Evolutionary conservation across 2,797 vertebrate genomes (phyloP), one percentile per base, ranked within the genome.

Genomic region (Schizopygopsis malacanthus): DNA sequence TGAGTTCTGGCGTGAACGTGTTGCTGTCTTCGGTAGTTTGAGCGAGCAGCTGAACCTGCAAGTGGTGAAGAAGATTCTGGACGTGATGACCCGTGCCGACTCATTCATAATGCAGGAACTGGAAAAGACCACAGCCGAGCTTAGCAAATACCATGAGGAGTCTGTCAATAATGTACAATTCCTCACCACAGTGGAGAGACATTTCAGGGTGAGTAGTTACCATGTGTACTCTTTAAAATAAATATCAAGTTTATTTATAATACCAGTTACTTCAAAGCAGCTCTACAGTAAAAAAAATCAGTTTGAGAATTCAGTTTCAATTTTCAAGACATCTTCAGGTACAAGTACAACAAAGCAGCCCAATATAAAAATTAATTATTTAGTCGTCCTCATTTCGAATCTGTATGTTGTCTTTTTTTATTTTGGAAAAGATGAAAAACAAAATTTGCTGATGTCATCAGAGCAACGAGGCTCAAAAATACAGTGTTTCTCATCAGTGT

Each of bases 1-100:
- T 16, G 93, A 95, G 39, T 94, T 97, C 84, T 99, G 98, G 98
- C 91, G 94, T 81, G 97, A 97, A 82, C 95, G 96, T 45, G 92
- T 93, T 0, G 93, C 95, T 11, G 90, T 93, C 16, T 89, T 99
- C 47, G 95, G 93, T 11, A 94, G 95, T 7, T 93, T 99, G 75
- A 91, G 86, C 0, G 96, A 97, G 61, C 96, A 99, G 85, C 94
- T 96, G 1, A 96, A 96, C 83, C 93, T 96, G 28, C 96, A 97
- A 0, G 16, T 89, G 1, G 95, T 98, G 61, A 94, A 91, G 25
- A 98, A 96, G 90, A 94, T 97, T 84, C 41, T 99, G 87, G 90
- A 94, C 1, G 91, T 97, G 87, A 91, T 97, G 89, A 94, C 89
- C 50, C 87, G 92, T 79, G 94, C 96, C 0, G 92, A 96, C 11